These are phyloP conservation scores for Ophion ellenae DNA, from an alignment of 2,888 invertebrate genomes.

Conservation along the genomic window DNA sequence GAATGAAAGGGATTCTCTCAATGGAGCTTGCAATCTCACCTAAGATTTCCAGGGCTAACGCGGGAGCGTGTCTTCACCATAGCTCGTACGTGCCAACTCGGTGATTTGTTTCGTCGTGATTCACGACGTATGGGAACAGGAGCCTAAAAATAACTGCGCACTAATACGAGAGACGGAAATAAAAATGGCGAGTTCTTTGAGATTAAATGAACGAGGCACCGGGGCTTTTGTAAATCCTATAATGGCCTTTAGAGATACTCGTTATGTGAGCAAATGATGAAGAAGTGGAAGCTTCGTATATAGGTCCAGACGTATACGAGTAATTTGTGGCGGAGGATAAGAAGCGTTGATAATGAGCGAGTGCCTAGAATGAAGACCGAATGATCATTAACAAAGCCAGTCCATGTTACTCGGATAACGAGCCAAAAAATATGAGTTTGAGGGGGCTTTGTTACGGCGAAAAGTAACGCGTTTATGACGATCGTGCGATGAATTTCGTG, in stretches of 20 bases:
- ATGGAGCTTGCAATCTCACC: conserved; percentile 1
- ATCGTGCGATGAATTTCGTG: conserved; percentile 72
- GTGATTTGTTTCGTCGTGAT: conserved; percentile 16
- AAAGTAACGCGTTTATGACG: conserved; percentile 71
- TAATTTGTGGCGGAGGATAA: conserved; percentile 41
- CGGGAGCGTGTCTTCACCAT: not conserved
- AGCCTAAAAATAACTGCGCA: conserved; percentile 16
- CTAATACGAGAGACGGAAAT: conserved; percentile 6
- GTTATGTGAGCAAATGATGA: conserved; percentile 11
- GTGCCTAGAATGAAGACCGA: conserved; percentile 17
- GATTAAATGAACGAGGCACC: conserved; percentile 11
- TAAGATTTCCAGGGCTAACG: not conserved
- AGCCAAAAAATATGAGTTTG: conserved; percentile 38
- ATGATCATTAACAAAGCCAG: conserved; percentile 17
- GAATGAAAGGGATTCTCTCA: not conserved
- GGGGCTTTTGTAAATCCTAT: not conserved
- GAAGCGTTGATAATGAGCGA: conserved; percentile 65
- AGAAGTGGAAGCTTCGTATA: not conserved
- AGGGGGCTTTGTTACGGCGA: conserved; percentile 56
- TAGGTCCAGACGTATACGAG: not conserved
- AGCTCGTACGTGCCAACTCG: conserved; percentile 25
- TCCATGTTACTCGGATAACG: not conserved
- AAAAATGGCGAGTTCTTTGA: not conserved
- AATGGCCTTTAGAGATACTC: not conserved
- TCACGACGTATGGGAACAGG: conserved; percentile 6